phyloP scores from a whole-genome alignment of 1,140 invertebrate species.

The Diabrotica undecimpunctata region DNA sequence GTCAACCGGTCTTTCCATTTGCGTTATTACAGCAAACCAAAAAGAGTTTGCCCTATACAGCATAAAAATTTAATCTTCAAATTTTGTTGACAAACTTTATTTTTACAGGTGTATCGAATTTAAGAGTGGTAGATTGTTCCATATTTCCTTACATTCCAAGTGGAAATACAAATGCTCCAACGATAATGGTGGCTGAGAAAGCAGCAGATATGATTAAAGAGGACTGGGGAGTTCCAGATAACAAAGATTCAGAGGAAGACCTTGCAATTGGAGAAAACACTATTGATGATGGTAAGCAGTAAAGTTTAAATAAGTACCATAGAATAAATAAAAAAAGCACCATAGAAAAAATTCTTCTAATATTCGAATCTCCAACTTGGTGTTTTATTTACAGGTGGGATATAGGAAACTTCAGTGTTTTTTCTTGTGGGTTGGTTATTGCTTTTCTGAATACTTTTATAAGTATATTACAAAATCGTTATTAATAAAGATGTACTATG shows the following conservation, averaged over 20 bases:
- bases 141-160: conserved; percentile 72
- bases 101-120: conserved; percentile 56
- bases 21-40: no score
- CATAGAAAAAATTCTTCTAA: no score
- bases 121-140: conserved; percentile 76
- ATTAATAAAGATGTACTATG: no score
- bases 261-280: conserved; percentile 8
- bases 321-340: no score
- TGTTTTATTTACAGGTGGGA: no score
- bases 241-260: conserved; percentile 21
- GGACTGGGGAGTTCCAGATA: conserved; percentile 46
- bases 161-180: conserved; percentile 74
- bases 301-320: no score
- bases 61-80: neutral
- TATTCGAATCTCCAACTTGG: no score
- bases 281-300: conserved; percentile 2
- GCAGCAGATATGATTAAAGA: conserved; percentile 68
- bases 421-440: no score
- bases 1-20: no score
- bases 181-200: conserved; percentile 77
- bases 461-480: no score
- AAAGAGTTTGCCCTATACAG: neutral
- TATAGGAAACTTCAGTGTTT: no score
- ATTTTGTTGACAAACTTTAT: neutral
- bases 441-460: no score